Conservation (phyloP, 2,113 vertebrate species). For the Ammodytes marinus region DNA sequence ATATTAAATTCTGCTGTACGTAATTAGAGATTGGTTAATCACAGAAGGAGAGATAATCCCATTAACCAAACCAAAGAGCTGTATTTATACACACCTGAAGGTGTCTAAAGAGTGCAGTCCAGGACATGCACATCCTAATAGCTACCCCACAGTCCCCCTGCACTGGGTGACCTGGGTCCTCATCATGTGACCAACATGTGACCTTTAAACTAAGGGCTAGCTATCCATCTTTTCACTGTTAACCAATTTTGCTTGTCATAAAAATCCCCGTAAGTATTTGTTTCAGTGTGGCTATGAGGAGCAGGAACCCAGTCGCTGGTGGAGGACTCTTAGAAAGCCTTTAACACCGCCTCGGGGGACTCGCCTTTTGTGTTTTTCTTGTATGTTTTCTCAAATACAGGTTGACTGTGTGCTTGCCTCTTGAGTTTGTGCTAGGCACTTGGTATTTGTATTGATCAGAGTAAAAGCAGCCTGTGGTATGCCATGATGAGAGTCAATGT, state of each 20-base stretch:
- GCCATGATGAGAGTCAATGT: not conserved
- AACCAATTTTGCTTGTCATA: not conserved
- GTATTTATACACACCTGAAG: not conserved
- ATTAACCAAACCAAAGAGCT: not conserved
- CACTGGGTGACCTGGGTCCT: not conserved
- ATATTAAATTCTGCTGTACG: not conserved
- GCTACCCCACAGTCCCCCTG: not conserved
- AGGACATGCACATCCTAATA: not conserved
- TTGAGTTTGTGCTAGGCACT: not conserved
- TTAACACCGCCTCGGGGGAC: no score
- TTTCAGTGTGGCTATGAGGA: not conserved
- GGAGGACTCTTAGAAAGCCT: not conserved
- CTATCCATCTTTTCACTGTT: not conserved
- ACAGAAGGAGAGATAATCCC: not conserved
- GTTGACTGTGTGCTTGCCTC: not conserved
- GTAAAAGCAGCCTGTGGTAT: not conserved
- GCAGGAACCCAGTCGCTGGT: no score
- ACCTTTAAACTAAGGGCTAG: not conserved
- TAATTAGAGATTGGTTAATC: no score
- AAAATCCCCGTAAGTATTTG: not conserved
- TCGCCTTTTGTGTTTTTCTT: conserved; percentile 15
- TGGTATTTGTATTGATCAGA: not conserved
- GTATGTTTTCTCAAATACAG: not conserved
- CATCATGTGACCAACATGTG: not conserved
- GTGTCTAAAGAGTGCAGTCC: not conserved